A percentile compares a stretch with the other conserved stretches of the same genome.
These are phyloP conservation scores for Delichon dasypus DNA, from an alignment of 2,797 vertebrate species.

Conservation along the genomic window DNA sequence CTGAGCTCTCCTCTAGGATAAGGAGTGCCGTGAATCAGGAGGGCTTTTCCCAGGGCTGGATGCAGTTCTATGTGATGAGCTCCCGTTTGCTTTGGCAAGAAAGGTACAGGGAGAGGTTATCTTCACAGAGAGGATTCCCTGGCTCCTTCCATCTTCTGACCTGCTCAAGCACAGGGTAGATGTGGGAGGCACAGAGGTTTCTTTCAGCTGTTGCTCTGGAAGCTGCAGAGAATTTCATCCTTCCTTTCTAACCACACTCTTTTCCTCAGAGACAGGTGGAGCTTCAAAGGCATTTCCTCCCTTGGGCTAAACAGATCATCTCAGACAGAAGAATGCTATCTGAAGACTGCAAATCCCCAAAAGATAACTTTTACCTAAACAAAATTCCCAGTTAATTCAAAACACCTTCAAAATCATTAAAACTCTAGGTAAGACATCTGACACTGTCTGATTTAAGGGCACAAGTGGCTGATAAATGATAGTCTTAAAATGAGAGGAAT, in stretches of 20 bases:
- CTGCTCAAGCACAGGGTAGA: background rate
- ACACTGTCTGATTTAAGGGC: background rate
- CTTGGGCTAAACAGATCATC: background rate
- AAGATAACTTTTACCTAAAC: background rate
- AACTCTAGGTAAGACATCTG: background rate
- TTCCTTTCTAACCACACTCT: background rate
- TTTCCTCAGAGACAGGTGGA: background rate
- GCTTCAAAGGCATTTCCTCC: background rate
- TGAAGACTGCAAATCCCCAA: background rate
- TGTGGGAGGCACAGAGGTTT: background rate
- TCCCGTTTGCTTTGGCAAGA: background rate
- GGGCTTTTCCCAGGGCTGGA: background rate
- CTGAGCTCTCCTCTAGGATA: background rate
- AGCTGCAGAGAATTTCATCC: background rate
- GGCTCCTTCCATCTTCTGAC: background rate
- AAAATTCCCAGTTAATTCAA: background rate
- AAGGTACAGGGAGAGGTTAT: background rate
- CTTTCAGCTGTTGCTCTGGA: background rate
- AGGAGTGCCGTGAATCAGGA: background rate
- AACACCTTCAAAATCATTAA: background rate
- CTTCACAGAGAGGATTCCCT: background rate
- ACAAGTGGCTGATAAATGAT: background rate
- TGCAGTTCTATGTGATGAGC: background rate
- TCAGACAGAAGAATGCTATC: background rate
- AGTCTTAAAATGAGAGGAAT: background rate